phyloP scores from a whole-genome alignment of 1,140 invertebrate genomes.

The Pygmarrhopalites habei region DNA sequence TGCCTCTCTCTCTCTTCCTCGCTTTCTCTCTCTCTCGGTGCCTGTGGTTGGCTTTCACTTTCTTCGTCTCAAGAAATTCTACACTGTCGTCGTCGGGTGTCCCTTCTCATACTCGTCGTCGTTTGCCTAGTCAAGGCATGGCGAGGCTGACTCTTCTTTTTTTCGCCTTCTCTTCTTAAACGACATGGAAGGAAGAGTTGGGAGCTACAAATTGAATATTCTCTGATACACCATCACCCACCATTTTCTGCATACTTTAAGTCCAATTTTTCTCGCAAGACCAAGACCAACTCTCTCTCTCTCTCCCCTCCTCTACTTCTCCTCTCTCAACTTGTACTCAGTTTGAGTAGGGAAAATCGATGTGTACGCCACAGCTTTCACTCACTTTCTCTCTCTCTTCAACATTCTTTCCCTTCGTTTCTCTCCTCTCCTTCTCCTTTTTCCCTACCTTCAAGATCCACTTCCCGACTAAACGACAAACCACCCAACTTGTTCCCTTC shows the following conservation, averaged over 20 bases:
- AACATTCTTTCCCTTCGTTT: constrained; percentile 6
- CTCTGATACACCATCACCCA: constrained; percentile 13
- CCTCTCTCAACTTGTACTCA: no score
- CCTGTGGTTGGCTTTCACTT: neutral
- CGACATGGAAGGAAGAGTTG: no score
- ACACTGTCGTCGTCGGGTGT: neutral
- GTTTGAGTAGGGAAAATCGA: constrained; percentile 11
- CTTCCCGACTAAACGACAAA: no score
- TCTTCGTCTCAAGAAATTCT: neutral
- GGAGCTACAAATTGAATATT: constrained; percentile 24
- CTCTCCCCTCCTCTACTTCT: no score
- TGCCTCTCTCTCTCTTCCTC: neutral
- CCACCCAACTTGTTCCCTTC: neutral
- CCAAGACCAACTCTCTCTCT: no score
- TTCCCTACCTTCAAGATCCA: neutral
- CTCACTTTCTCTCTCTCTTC: constrained; percentile 2
- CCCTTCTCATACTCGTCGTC: neutral
- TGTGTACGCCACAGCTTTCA: constrained; percentile 4
- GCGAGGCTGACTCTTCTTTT: no score
- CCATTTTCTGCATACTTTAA: constrained; percentile 26
- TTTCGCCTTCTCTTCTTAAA: neutral
- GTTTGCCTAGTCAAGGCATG: neutral
- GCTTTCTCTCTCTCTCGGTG: neutral
- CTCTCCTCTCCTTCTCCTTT: neutral
- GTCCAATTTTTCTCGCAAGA: constrained; percentile 10